Conservation (phyloP, 2,113 vertebrate genomes). For the Nibea albiflora region DNA sequence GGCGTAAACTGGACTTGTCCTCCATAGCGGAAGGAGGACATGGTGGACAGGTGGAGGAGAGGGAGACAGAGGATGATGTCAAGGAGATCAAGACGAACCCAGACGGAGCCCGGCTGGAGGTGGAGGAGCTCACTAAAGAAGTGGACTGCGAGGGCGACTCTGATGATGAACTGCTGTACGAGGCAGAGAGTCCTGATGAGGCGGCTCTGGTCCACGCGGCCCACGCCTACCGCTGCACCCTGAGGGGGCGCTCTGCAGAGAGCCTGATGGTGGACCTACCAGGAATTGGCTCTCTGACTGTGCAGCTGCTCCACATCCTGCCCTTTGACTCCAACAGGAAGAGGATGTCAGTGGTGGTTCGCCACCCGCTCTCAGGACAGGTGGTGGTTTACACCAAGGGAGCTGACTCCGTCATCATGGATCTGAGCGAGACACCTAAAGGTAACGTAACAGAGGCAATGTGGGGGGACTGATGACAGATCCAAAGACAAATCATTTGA, state of each 20-base stretch:
- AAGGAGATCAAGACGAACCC: neutral
- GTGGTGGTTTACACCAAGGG: slow-evolving; percentile 95
- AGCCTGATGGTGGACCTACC: slow-evolving; percentile 88
- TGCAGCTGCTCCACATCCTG: slow-evolving; percentile 91
- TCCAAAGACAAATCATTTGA: neutral
- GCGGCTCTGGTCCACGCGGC: slow-evolving; percentile 93
- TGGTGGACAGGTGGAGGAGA: slow-evolving; percentile 13
- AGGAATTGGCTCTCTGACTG: slow-evolving; percentile 84
- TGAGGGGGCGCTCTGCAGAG: slow-evolving; percentile 89
- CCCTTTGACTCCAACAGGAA: slow-evolving; percentile 94
- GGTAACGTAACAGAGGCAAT: slow-evolving; percentile 64
- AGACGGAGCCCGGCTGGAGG: neutral
- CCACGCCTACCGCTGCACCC: slow-evolving; percentile 88
- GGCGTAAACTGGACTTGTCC: neutral
- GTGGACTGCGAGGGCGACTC: slow-evolving; percentile 83
- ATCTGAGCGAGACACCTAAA: slow-evolving; percentile 69
- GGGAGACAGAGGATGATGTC: neutral
- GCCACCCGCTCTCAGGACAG: slow-evolving; percentile 89
- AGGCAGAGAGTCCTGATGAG: slow-evolving; percentile 96
- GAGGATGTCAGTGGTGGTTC: slow-evolving; percentile 95
- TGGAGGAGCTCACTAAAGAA: slow-evolving; percentile 59
- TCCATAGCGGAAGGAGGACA: slow-evolving; percentile 14
- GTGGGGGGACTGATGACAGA: neutral
- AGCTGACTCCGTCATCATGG: slow-evolving; percentile 93
- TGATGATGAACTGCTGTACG: slow-evolving; percentile 88